Evolutionary conservation across 2,797 vertebrate genomes (phyloP), one percentile per base, ranked within the genome.

Genomic region (Helarctos malayanus): DNA sequence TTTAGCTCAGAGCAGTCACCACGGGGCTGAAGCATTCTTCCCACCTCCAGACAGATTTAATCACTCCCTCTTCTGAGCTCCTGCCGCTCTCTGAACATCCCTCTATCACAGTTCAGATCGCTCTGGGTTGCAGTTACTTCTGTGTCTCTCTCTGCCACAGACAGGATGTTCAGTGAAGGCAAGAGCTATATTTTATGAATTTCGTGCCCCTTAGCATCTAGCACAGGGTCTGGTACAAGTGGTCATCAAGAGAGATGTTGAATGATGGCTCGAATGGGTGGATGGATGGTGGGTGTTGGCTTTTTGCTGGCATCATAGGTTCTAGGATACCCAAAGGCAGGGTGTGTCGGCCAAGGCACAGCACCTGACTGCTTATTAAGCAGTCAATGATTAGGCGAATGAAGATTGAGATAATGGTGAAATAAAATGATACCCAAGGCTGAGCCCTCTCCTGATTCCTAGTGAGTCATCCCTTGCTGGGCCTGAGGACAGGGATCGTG

Each of bases 361-460:
- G 59, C 11, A 19, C 54, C 87, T 41, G 57, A 89, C 61, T 93
- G 56, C 85, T 86, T 96, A 91, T 83, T 45, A 84, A n/a, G n/a
- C 57, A 93, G 21, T 65, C 29, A 59, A 16, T 57, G 84, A 92
- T 88, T 92, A 95, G 54, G n/a, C 93, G 96, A 92, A 95, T 84
- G 86, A 91, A 81, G 59, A 57, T 18, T 61, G 89, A 89, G 89
- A 65, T 97, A 86, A 94, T 73, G 49, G 86, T 59, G 83, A 83
- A 63, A 94, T 97, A 97, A 95, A 97, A 75, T 32, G 45, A n/a
- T 89, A 75, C 68, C 95, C 15, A 13, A 83, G 71, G 80, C 78
- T 93, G 93, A 86, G 63, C 29, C 75, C 6, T 41, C 52, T 75
- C 49, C 61, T 91, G 56, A 52, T 94, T 79, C 59, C 78, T 38